Evolutionary conservation across 2,888 invertebrate species (phyloP).

Genomic region (Eupithecia insigniata): DNA sequence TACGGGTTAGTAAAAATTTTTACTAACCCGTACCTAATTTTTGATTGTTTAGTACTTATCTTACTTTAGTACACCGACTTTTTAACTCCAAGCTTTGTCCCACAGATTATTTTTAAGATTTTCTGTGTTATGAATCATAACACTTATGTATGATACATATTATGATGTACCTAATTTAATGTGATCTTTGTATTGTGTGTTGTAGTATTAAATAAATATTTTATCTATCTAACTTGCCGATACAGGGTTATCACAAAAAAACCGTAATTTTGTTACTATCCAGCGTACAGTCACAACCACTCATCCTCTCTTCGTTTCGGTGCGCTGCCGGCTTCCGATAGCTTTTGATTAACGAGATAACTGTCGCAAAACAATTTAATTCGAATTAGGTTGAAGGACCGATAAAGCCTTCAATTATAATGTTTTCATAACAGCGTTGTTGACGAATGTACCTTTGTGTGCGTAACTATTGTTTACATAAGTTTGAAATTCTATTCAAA

Average conservation of each 20-base stretch:
- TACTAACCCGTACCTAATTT: too few species aligned
- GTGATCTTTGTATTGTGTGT: too few species aligned
- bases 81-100: too few species aligned
- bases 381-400: constrained; percentile 39
- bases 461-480: neutral
- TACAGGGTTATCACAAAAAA: neutral
- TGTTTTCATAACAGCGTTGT: constrained; percentile 28
- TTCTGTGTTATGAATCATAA: too few species aligned
- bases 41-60: too few species aligned
- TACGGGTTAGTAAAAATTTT: too few species aligned
- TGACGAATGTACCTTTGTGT: constrained; percentile 1
- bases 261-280: neutral
- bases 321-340: constrained; percentile 40
- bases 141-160: too few species aligned
- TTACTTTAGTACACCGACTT: too few species aligned
- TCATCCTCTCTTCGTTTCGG: constrained; percentile 30
- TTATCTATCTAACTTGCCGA: too few species aligned
- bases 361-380: constrained; percentile 50
- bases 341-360: constrained; percentile 56
- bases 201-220: too few species aligned
- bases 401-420: constrained; percentile 27
- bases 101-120: too few species aligned
- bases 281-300: constrained; percentile 17
- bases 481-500: neutral
- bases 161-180: too few species aligned